These are phyloP conservation scores for Hydractinia echinata DNA, from an alignment of 30 jellyfish, hydroid and myxozoan species.

Conservation along the genomic window DNA sequence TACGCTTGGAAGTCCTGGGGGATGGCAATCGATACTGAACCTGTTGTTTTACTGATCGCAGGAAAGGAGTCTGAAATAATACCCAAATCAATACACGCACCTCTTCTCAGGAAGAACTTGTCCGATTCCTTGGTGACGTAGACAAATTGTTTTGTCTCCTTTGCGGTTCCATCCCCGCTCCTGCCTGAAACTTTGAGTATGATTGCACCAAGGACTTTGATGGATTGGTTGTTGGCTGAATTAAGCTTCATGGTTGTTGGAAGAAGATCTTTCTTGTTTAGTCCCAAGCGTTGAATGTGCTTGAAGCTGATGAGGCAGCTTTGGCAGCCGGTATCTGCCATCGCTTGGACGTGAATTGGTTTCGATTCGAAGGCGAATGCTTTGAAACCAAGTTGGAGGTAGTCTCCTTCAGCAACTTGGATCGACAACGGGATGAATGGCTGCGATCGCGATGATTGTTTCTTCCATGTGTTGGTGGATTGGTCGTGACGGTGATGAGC, in stretches of 20 bases:
- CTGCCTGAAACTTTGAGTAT: neutral
- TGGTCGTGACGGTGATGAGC: slow-evolving; percentile 8
- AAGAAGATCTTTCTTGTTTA: neutral
- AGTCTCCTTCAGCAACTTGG: slow-evolving; percentile 7
- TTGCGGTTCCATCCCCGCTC: neutral
- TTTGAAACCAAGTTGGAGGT: neutral
- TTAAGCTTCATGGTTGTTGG: slow-evolving; percentile 7
- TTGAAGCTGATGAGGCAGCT: slow-evolving; percentile 5
- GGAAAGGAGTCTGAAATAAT: neutral
- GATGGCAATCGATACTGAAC: too few relatives aligned
- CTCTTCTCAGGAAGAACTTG: neutral
- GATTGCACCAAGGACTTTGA: neutral
- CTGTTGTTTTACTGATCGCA: neutral
- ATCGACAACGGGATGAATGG: slow-evolving; percentile 9
- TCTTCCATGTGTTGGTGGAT: slow-evolving; percentile 6
- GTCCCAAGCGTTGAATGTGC: slow-evolving; percentile 17
- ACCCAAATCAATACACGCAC: neutral
- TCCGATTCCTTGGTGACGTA: neutral
- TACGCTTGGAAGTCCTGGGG: neutral
- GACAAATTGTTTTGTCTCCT: neutral
- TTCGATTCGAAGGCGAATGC: neutral
- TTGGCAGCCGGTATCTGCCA: slow-evolving; percentile 24
- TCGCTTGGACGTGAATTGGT: slow-evolving; percentile 7
- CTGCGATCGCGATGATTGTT: slow-evolving; percentile 6
- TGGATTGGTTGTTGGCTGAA: neutral